phyloP scores from a whole-genome alignment of 2,888 invertebrate species.

The Phanerotoma sp. region DNA sequence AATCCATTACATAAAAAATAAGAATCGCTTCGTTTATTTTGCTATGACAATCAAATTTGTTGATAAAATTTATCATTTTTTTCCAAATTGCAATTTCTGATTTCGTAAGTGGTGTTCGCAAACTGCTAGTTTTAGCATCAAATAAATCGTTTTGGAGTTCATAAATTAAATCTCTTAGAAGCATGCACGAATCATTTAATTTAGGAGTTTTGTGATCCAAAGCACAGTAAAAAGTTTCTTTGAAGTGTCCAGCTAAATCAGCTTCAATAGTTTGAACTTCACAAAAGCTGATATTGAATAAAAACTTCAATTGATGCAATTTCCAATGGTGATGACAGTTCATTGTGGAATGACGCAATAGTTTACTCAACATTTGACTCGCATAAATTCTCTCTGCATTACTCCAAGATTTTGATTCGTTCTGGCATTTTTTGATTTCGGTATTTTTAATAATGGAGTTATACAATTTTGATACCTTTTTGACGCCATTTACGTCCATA shows the following conservation, averaged over 20 bases:
- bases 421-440: constrained; percentile 61
- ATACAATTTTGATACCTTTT: constrained; percentile 65
- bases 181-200: constrained; percentile 64
- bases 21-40: constrained; percentile 62
- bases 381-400: constrained; percentile 71
- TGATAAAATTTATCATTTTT: constrained; percentile 62
- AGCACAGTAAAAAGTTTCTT: constrained; percentile 70
- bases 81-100: constrained; percentile 66
- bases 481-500: constrained; percentile 65
- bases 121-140: constrained; percentile 49
- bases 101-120: constrained; percentile 63
- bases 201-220: constrained; percentile 70
- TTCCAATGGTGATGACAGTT: constrained; percentile 67
- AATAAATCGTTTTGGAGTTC: constrained; percentile 62
- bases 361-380: constrained; percentile 61
- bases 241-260: constrained; percentile 66
- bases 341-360: constrained; percentile 61
- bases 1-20: constrained; percentile 70
- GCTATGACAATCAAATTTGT: constrained; percentile 59
- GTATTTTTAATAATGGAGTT: constrained; percentile 64
- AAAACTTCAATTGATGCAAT: constrained; percentile 65
- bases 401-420: constrained; percentile 63
- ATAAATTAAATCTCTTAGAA: constrained; percentile 64
- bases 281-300: constrained; percentile 68
- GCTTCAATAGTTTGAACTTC: constrained; percentile 63